These are phyloP conservation scores for Caranx ignobilis DNA, from an alignment of 2,113 vertebrate genomes.

Conservation along the genomic window DNA sequence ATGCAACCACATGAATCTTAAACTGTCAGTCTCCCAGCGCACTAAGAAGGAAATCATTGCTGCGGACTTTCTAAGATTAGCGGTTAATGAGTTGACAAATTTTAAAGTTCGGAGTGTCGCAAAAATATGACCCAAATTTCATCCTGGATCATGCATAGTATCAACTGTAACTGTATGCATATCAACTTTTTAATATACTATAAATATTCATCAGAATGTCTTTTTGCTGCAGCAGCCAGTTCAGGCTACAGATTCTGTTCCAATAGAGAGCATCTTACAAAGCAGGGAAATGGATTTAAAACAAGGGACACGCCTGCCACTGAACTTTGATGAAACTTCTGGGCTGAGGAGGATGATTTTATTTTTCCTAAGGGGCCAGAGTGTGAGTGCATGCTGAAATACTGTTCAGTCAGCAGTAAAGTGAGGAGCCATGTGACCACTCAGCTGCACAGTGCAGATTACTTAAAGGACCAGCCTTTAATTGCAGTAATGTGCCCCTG, in stretches of 20 bases:
- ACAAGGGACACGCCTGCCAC: constrained; percentile 52
- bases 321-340: constrained; percentile 72
- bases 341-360: constrained; percentile 38
- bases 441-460: constrained; percentile 54
- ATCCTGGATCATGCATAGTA: constrained; percentile 29
- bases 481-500: constrained; percentile 45
- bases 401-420: constrained; percentile 69
- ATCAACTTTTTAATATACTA: constrained; percentile 53
- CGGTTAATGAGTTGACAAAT: constrained; percentile 58
- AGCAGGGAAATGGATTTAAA: constrained; percentile 58
- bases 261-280: constrained; percentile 16
- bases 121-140: constrained; percentile 56
- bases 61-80: constrained; percentile 59
- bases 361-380: constrained; percentile 55
- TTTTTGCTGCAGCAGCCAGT: constrained; percentile 27
- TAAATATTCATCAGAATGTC: constrained; percentile 62
- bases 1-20: constrained; percentile 72
- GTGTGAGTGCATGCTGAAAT: constrained; percentile 49
- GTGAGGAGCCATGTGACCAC: constrained; percentile 55
- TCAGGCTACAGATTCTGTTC: constrained; percentile 24
- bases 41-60: constrained; percentile 45
- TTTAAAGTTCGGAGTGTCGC: constrained; percentile 46
- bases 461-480: constrained; percentile 61
- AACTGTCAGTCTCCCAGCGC: constrained; percentile 59
- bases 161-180: constrained; percentile 50